Base-by-base conservation (phyloP, 1,140 invertebrate species). In the Agrypnia vestita region DNA sequence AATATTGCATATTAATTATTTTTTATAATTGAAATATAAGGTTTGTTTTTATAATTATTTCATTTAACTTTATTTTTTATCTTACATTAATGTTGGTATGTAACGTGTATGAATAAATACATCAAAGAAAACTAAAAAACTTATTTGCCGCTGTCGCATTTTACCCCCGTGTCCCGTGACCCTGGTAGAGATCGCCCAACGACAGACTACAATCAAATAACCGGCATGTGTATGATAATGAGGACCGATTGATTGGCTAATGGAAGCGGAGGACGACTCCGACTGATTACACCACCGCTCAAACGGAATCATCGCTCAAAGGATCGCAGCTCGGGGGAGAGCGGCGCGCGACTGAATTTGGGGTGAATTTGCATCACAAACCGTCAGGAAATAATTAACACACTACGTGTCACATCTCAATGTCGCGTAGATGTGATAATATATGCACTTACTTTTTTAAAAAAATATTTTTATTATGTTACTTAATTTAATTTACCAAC, bases 221-320 rank as follows among this genome's bases (percentile, higher is more conserved):
- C 19, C 21, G n/a, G 46, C 75, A 15, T 79, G 77, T 47, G 67
- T 79, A 79, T 79, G 64, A 72, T 79, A 79, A 79, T 72, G 77
- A 79, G 67, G 15, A 15, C 25, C 47, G 76, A 78, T 78, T 78
- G 61, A 79, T 55, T 71, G 67, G 35, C 67, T 79, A 79, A 79
- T 79, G 53, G 49, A 71, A 78, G 55, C 64, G 55, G 19, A 43
- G 53, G 62, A 77, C 17, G 46, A 44, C 35, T 69, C 19, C 44
- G 35, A 71, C 62, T 71, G 76, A 8, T 67, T 77, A 13, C 49
- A 77, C 59, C 43, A 44, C 51, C 76, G 62, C 53, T 56, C 44
- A 46, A 21, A 47, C 49, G 76, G 64, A 78, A 78, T 78, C 15
- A 78, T 78, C 76, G 43, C 46, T 49, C 55, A 69, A 69, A 69